Evolutionary conservation across 1,140 invertebrate species (phyloP).

Genomic region (Temnothorax curvispinosus): DNA sequence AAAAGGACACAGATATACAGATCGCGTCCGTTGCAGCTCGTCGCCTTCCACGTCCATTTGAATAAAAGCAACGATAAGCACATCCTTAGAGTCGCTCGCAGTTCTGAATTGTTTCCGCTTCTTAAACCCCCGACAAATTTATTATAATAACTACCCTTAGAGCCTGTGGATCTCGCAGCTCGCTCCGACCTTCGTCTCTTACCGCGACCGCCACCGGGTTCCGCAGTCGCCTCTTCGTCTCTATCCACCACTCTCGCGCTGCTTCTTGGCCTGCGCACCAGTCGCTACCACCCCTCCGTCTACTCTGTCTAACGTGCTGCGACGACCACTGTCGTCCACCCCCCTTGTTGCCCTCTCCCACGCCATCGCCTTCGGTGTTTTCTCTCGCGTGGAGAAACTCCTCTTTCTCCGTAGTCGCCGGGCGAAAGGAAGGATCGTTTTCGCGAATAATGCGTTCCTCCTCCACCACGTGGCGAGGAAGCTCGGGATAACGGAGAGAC

Average conservation of each 20-base stretch:
- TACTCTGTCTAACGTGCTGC: slow-evolving; percentile 40
- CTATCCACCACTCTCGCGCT: slow-evolving; percentile 38
- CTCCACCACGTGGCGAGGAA: slow-evolving; percentile 53
- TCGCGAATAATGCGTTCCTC: slow-evolving; percentile 72
- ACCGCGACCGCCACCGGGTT: slow-evolving; percentile 55
- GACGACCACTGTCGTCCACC: slow-evolving; percentile 63
- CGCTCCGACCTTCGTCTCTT: slow-evolving; percentile 65
- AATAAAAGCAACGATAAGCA: slow-evolving; percentile 86
- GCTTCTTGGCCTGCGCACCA: slow-evolving; percentile 53
- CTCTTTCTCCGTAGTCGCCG: slow-evolving; percentile 67
- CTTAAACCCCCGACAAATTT: slow-evolving; percentile 86
- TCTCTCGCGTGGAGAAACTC: slow-evolving; percentile 63
- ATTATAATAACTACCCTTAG: slow-evolving; percentile 86
- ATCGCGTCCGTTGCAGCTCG: slow-evolving; percentile 79
- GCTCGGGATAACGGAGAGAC: slow-evolving; percentile 51
- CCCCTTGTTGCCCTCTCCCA: slow-evolving; percentile 64
- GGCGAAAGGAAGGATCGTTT: slow-evolving; percentile 74
- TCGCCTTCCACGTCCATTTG: slow-evolving; percentile 83
- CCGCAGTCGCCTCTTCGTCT: slow-evolving; percentile 53
- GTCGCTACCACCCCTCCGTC: slow-evolving; percentile 37
- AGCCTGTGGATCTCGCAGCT: slow-evolving; percentile 76
- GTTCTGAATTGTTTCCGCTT: slow-evolving; percentile 86
- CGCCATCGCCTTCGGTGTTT: slow-evolving; percentile 59
- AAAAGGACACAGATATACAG: slow-evolving; percentile 78
- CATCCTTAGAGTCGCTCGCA: slow-evolving; percentile 85